phyloP scores from a whole-genome alignment of 2,888 invertebrate genomes.

The Rhogogaster chlorosoma region DNA sequence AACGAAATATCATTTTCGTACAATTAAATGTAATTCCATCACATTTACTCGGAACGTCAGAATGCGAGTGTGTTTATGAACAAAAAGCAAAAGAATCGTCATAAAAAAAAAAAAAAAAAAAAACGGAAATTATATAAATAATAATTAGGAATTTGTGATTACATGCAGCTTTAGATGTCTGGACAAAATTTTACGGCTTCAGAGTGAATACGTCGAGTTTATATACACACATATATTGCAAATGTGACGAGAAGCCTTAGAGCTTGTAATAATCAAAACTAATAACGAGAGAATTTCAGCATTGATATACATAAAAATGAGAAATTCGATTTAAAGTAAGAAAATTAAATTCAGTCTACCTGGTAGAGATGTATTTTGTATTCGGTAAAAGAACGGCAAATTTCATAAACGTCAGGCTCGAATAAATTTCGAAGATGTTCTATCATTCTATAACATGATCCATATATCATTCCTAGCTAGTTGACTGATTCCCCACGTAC shows the following conservation, averaged over 20 bases:
- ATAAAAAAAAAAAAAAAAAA: background rate
- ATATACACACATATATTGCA: background rate
- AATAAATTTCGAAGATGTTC: background rate
- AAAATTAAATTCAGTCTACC: background rate
- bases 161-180: background rate
- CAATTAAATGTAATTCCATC: background rate
- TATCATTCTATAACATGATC: background rate
- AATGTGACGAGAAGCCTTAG: background rate
- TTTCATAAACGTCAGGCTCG: background rate
- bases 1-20: background rate
- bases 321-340: background rate
- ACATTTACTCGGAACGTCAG: background rate
- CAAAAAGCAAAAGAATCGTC: background rate
- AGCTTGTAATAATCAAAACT: conserved; percentile 7
- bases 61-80: background rate
- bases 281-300: background rate
- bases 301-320: background rate
- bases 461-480: too few relatives aligned
- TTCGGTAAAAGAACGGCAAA: background rate
- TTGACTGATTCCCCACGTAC: too few relatives aligned
- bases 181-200: background rate
- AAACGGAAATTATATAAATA: background rate
- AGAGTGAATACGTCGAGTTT: background rate
- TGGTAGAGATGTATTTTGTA: background rate
- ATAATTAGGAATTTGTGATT: background rate